Evolutionary conservation across 2,113 vertebrate genomes (phyloP).

Genomic region (Prunella fulvescens): DNA sequence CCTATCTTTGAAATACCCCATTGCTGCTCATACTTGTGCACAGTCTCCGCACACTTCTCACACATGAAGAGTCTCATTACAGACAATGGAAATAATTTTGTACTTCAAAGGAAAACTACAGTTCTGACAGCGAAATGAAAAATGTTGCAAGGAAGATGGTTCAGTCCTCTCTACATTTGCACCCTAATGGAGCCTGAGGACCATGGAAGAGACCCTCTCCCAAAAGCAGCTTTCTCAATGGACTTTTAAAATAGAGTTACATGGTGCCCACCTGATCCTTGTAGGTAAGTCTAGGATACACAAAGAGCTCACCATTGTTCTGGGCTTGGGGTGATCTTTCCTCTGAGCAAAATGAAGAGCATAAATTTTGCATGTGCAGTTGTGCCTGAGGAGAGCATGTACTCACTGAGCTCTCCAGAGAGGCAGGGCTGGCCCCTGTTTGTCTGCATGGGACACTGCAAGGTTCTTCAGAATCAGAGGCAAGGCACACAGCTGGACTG

Average conservation of each 20-base stretch:
- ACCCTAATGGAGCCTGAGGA: background rate
- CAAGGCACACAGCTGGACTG: background rate
- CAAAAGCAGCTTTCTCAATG: background rate
- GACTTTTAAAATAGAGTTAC: background rate
- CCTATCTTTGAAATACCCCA: background rate
- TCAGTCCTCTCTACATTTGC: background rate
- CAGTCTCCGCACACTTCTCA: background rate
- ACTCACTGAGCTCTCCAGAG: rapidly evolving
- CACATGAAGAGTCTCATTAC: background rate
- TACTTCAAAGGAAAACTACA: background rate
- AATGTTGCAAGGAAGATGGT: background rate
- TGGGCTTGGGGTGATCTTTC: background rate
- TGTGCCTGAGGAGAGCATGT: rapidly evolving
- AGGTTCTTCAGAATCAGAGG: background rate
- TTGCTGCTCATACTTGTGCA: background rate
- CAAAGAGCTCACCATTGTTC: background rate
- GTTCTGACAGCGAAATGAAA: background rate
- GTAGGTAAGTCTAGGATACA: background rate
- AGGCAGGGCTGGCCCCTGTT: background rate
- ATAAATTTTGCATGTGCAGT: background rate
- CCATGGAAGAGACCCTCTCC: background rate
- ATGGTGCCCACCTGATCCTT: background rate
- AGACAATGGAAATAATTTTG: background rate
- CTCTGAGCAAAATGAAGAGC: background rate
- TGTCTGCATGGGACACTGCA: background rate